Evolutionary conservation across 2,888 invertebrate genomes (phyloP).

Genomic region (Heliconius cydno): DNA sequence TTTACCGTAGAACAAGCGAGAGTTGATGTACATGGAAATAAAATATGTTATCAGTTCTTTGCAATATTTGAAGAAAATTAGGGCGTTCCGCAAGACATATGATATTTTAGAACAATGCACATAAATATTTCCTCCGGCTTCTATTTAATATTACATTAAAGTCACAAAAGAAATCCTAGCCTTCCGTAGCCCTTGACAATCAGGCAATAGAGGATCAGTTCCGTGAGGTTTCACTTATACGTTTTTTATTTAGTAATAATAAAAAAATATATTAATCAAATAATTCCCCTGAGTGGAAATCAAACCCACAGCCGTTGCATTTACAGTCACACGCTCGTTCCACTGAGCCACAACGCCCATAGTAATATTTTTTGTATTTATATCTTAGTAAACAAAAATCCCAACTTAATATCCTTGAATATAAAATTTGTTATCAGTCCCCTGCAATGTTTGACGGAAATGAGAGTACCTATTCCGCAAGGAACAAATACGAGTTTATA

Average conservation of each 20-base stretch:
- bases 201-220: neutral
- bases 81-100: neutral
- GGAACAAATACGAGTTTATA: neutral
- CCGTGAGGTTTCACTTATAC: no score
- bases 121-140: no score
- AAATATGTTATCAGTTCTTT: slow-evolving; percentile 32
- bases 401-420: neutral
- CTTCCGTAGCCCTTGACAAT: neutral
- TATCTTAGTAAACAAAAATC: neutral
- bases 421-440: slow-evolving; percentile 29
- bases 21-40: slow-evolving; percentile 13
- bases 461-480: slow-evolving; percentile 15
- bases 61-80: slow-evolving; percentile 33
- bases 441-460: slow-evolving; percentile 31
- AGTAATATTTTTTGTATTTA: no score
- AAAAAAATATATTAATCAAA: neutral
- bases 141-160: no score
- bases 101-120: neutral
- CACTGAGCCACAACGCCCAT: neutral
- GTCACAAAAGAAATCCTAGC: no score
- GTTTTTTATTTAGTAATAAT: no score
- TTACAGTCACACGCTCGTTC: neutral
- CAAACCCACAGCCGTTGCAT: no score
- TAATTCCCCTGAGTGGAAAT: neutral
- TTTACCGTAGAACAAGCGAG: neutral